Evolutionary conservation across 2,113 vertebrate genomes (phyloP).

Genomic region (Holacanthus passer): DNA sequence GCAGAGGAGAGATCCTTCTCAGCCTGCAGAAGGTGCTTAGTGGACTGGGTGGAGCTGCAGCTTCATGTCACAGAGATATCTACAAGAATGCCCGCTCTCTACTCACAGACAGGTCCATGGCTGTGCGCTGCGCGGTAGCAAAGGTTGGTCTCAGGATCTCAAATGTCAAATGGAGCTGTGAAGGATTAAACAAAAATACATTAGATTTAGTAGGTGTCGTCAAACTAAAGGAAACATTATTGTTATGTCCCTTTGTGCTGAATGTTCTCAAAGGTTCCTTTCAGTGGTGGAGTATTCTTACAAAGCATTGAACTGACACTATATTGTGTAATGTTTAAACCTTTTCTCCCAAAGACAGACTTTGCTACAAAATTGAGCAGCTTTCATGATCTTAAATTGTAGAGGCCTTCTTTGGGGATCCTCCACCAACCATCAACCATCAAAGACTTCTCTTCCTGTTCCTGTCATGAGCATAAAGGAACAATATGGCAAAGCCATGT

Average conservation of each 20-base stretch:
- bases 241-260: not conserved
- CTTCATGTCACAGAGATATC: conserved; percentile 97
- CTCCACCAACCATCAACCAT: not conserved
- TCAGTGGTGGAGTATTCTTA: not conserved
- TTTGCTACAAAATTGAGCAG: not conserved
- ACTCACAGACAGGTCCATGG: conserved; percentile 97
- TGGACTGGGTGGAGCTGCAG: conserved; percentile 95
- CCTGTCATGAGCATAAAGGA: not conserved
- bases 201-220: not conserved
- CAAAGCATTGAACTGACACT: not conserved
- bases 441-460: not conserved
- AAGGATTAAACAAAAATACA: not conserved
- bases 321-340: not conserved
- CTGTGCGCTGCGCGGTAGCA: conserved; percentile 94
- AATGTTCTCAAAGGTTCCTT: not conserved
- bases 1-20: conserved; percentile 96
- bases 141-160: conserved; percentile 83
- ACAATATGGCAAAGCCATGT: not conserved
- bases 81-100: conserved; percentile 97
- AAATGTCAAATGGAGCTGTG: not conserved
- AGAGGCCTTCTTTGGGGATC: not conserved
- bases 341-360: conserved; percentile 5
- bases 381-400: not conserved
- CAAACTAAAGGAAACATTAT: not conserved
- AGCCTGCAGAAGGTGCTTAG: conserved; percentile 96